These are phyloP conservation scores for Melanotaenia boesemani DNA, from an alignment of 2,797 vertebrate genomes.

Conservation along the genomic window DNA sequence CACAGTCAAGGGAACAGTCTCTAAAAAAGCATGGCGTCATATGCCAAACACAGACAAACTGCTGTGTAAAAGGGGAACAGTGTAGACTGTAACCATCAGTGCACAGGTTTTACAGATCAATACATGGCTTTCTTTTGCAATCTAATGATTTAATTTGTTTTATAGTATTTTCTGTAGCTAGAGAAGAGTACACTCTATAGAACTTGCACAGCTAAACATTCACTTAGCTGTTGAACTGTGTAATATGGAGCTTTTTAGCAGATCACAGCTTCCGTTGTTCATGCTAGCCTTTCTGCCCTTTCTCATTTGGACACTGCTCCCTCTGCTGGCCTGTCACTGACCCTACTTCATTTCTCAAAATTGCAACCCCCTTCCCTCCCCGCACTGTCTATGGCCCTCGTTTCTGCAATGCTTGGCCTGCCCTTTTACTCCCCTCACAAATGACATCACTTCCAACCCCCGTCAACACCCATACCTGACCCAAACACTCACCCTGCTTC, in stretches of 20 bases:
- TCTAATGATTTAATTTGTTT: not conserved
- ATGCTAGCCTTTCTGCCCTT: conserved; percentile 67
- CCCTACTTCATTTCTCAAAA: conserved; percentile 40
- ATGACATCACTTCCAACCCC: conserved; percentile 72
- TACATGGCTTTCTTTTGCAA: not conserved
- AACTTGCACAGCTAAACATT: not conserved
- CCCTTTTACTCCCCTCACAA: conserved; percentile 44
- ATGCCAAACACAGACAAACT: conserved; percentile 24
- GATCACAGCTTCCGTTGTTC: conserved; percentile 74
- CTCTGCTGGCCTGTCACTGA: conserved; percentile 74
- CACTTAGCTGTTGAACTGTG: conserved; percentile 51
- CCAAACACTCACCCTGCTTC: conserved; percentile 73
- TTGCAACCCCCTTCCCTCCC: conserved; percentile 44
- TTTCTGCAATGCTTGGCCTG: conserved; percentile 54
- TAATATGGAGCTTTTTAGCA: conserved; percentile 67
- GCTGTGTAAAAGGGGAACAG: conserved; percentile 8
- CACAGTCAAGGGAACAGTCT: conserved; percentile 35
- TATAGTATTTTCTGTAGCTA: not conserved
- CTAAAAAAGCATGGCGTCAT: conserved; percentile 39
- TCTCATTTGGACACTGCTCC: conserved; percentile 67
- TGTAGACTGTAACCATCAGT: not conserved
- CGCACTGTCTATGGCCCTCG: conserved; percentile 48
- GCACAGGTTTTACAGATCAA: not conserved
- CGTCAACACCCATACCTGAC: conserved; percentile 71
- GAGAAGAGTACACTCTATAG: conserved; percentile 6